Evolutionary conservation across 2,888 invertebrate species (phyloP).

Genomic region (Dynastes tityus): DNA sequence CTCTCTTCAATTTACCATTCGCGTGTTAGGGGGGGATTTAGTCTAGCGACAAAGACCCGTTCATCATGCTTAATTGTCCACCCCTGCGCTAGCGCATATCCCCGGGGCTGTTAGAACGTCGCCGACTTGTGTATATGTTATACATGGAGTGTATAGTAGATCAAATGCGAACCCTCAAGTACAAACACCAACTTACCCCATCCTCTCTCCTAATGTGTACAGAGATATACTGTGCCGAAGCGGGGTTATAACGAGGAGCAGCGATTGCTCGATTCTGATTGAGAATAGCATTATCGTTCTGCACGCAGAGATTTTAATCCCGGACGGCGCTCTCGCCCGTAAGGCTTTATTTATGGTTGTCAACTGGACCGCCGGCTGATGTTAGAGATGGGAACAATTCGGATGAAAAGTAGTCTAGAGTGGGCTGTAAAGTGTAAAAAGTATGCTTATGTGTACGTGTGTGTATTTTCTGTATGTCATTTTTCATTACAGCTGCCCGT

Average conservation of each 20-base stretch:
- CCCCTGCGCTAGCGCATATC: constrained; percentile 26
- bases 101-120: constrained; percentile 37
- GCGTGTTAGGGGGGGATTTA: constrained; percentile 6
- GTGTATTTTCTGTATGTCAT: too few species aligned
- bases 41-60: constrained; percentile 42
- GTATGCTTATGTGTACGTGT: too few species aligned
- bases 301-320: constrained; percentile 56
- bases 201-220: not conserved
- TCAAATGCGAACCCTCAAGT: constrained; percentile 29
- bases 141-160: constrained; percentile 17
- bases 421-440: not conserved
- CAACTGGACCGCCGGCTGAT: constrained; percentile 58
- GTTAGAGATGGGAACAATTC: constrained; percentile 9
- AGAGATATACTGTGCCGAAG: not conserved
- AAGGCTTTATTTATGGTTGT: constrained; percentile 58
- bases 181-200: not conserved
- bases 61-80: constrained; percentile 44
- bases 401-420: constrained; percentile 9
- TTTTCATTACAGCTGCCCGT: too few species aligned
- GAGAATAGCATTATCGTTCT: constrained; percentile 20
- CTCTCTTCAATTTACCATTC: constrained; percentile 21
- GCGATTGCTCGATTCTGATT: constrained; percentile 36
- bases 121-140: constrained; percentile 21
- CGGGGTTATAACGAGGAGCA: not conserved
- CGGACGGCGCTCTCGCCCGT: constrained; percentile 53